Percentiles rank a stretch among this genome's conserved stretches.
phyloP scores from a whole-genome alignment of 2,113 vertebrate genomes.

The Hippocampus zosterae region DNA sequence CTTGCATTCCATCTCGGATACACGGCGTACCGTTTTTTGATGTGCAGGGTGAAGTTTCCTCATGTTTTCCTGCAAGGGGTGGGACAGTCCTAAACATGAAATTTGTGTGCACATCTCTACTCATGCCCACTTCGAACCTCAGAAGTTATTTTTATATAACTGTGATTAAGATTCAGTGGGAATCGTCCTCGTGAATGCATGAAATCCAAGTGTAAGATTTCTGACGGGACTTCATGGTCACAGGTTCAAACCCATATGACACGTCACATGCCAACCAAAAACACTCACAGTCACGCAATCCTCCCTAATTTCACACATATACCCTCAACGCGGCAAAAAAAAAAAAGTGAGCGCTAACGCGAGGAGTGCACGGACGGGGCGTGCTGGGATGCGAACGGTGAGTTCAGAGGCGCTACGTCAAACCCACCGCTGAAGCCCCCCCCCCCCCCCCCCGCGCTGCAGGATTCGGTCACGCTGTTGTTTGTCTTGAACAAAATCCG shows the following conservation, averaged over 20 bases:
- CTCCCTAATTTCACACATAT: conserved; percentile 23
- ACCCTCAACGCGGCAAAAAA: background rate
- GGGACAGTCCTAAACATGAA: background rate
- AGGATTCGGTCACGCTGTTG: conserved; percentile 20
- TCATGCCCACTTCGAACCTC: background rate
- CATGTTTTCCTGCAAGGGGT: conserved; percentile 31
- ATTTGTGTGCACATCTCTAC: too few relatives aligned
- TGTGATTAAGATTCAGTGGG: too few relatives aligned
- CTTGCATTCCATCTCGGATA: conserved; percentile 40
- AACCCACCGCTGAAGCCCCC: conserved; percentile 7
- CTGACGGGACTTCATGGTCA: conserved; percentile 27
- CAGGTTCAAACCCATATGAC: conserved; percentile 43
- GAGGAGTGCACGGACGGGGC: conserved; percentile 19
- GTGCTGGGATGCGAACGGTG: conserved; percentile 36
- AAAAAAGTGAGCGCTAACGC: conserved; percentile 21
- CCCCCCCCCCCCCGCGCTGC: background rate
- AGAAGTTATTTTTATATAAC: too few relatives aligned
- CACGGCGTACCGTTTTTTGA: conserved; percentile 40
- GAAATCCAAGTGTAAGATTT: conserved; percentile 13
- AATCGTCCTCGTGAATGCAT: conserved; percentile 9
- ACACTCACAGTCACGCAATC: conserved; percentile 17
- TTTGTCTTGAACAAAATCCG: conserved; percentile 25
- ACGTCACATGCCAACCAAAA: conserved; percentile 35
- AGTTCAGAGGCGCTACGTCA: conserved; percentile 15
- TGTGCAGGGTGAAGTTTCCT: conserved; percentile 39